Conservation (phyloP, 1,140 invertebrate genomes). For the Meteorus sp. region DNA sequence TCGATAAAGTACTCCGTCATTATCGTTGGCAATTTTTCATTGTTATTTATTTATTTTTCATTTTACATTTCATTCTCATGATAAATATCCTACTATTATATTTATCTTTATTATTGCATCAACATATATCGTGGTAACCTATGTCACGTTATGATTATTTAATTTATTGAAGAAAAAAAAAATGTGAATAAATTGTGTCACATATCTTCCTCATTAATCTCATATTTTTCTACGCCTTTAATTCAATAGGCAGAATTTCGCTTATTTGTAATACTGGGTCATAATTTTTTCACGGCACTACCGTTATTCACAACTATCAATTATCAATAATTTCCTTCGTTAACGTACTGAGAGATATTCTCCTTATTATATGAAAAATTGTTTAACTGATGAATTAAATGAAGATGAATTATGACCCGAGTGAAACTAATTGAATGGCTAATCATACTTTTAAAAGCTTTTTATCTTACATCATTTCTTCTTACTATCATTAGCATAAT, state of each 20-base stretch:
- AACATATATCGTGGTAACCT: neutral
- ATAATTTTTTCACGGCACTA: conserved; percentile 11
- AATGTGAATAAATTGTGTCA: conserved; percentile 10
- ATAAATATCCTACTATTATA: neutral
- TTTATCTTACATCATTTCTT: too few species aligned
- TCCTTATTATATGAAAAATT: too few species aligned
- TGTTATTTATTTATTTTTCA: too few species aligned
- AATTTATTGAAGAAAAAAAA: neutral
- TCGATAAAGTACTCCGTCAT: too few species aligned
- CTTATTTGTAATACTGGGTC: conserved; percentile 7
- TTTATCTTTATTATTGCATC: neutral
- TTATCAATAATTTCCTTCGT: neutral
- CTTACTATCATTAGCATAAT: too few species aligned
- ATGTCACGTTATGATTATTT: neutral
- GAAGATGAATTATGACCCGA: too few species aligned
- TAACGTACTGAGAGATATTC: too few species aligned
- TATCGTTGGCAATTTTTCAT: too few species aligned
- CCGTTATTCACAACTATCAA: neutral
- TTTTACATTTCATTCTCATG: neutral
- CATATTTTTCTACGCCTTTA: neutral
- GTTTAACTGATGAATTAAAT: too few species aligned
- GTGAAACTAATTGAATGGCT: too few species aligned
- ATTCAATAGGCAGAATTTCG: conserved; percentile 7
- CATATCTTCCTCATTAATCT: conserved; percentile 32
- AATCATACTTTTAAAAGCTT: too few species aligned